Conservation (phyloP, 92 coral and sea anemone species). For the Phymanthus crucifer region DNA sequence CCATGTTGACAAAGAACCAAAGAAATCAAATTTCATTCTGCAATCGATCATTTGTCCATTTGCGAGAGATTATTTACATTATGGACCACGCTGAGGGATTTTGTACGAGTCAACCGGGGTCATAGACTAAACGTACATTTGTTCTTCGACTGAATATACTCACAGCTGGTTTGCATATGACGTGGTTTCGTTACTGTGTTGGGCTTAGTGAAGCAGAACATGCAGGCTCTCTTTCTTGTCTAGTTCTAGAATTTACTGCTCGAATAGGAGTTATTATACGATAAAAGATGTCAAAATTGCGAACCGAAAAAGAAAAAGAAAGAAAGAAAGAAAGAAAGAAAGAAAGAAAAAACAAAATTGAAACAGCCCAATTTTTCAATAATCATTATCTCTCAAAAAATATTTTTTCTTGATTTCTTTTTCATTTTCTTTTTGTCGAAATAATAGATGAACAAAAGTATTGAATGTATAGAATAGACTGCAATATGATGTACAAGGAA, state of each 20-base stretch:
- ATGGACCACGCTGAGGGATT: conserved; percentile 17
- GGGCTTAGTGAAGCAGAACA: conserved; percentile 15
- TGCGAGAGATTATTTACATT: conserved; percentile 3
- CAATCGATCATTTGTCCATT: conserved; percentile 16
- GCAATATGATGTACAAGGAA: too few species aligned
- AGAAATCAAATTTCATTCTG: conserved; percentile 5
- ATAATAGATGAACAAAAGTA: too few species aligned
- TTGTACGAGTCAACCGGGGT: neutral
- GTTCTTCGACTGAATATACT: neutral
- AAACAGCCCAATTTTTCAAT: too few species aligned
- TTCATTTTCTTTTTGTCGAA: too few species aligned
- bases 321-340: too few species aligned
- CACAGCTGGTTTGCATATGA: conserved; percentile 41
- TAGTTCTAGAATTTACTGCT: neutral
- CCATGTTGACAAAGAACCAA: conserved; percentile 3
- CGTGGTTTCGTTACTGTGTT: conserved; percentile 35
- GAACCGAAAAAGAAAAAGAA: too few species aligned
- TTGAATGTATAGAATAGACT: too few species aligned
- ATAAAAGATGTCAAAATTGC: too few species aligned
- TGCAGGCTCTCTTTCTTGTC: neutral
- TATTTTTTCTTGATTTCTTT: too few species aligned
- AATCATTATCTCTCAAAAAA: too few species aligned
- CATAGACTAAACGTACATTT: neutral
- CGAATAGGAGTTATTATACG: neutral
- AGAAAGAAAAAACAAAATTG: too few species aligned